Evolutionary conservation across 2,113 vertebrate genomes (phyloP).

Genomic region (Myxocyprinus asiaticus): DNA sequence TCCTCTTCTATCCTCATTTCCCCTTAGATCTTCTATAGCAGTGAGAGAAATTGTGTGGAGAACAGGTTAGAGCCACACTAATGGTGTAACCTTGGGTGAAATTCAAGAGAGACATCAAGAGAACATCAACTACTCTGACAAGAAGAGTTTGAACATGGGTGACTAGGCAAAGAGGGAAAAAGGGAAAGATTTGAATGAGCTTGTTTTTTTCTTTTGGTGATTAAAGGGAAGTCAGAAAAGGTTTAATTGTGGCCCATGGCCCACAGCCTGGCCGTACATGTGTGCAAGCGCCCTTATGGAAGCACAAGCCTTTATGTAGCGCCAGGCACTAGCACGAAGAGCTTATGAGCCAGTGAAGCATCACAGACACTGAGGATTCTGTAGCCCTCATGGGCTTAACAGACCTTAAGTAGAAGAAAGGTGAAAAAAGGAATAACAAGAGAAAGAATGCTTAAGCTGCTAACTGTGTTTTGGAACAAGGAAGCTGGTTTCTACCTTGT

Average conservation of each 20-base stretch:
- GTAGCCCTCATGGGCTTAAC: neutral
- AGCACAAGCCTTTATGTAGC: slow-evolving; percentile 40
- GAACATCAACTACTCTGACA: neutral
- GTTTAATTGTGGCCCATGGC: slow-evolving; percentile 42
- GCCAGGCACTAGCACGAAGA: slow-evolving; percentile 15
- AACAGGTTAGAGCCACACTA: neutral
- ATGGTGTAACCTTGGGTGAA: slow-evolving; percentile 8
- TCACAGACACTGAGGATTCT: neutral
- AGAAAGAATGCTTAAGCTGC: neutral
- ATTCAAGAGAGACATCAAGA: slow-evolving; percentile 19
- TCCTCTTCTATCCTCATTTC: neutral
- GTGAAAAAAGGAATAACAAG: too few species aligned
- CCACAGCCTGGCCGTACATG: slow-evolving; percentile 16
- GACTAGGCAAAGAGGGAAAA: neutral
- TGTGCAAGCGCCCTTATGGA: neutral
- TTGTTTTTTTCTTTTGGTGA: neutral
- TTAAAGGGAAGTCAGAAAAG: neutral
- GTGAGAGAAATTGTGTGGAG: neutral
- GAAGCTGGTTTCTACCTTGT: too few species aligned
- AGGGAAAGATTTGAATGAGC: neutral
- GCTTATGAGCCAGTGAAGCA: neutral
- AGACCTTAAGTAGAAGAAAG: slow-evolving; percentile 5
- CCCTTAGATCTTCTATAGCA: neutral
- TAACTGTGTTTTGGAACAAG: too few species aligned
- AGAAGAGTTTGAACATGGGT: neutral